Percentiles rank a stretch among this genome's conserved stretches.
Conservation (phyloP, 2,797 vertebrate genomes). For the Peromyscus melanophrys region DNA sequence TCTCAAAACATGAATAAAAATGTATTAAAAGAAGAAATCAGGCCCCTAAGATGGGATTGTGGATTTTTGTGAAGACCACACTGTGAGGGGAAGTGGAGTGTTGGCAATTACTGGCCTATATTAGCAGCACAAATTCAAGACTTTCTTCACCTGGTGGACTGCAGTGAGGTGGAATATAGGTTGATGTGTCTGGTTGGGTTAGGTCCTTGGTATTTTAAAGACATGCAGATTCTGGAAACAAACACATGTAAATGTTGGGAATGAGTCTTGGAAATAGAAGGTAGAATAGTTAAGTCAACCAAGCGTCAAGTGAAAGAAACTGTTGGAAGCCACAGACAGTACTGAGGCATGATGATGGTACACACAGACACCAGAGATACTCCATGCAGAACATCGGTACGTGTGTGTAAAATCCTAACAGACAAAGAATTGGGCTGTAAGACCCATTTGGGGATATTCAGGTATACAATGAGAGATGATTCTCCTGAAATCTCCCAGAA, state of each 20-base stretch:
- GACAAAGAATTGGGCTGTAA: neutral
- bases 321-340: neutral
- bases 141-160: neutral
- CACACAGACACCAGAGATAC: neutral
- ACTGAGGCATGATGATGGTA: neutral
- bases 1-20: neutral
- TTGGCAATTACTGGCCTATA: neutral
- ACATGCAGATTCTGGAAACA: neutral
- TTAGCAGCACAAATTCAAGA: neutral
- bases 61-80: neutral
- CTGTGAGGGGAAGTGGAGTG: neutral
- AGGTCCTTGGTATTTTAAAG: neutral
- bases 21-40: neutral
- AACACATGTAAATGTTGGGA: neutral
- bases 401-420: neutral
- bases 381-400: neutral
- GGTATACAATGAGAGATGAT: neutral
- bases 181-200: neutral
- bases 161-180: neutral
- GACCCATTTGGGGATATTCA: neutral
- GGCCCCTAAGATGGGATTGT: neutral
- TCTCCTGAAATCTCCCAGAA: neutral
- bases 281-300: neutral
- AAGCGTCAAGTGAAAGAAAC: neutral
- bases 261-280: conserved; percentile 23